Conservation (phyloP, 2,113 vertebrate species). For the Anolis sagrei region DNA sequence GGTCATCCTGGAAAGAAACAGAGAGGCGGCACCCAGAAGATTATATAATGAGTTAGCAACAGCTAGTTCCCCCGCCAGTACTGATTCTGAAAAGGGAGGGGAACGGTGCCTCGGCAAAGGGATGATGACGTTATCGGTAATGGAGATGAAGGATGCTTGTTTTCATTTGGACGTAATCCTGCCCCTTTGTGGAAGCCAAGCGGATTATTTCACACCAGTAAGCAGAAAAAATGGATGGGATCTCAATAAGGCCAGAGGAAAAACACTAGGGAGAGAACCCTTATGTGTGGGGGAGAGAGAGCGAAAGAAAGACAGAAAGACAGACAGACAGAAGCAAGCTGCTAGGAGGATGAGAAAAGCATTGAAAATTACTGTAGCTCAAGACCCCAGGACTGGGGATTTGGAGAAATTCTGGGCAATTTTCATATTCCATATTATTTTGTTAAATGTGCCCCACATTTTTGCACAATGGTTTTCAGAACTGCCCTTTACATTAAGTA, state of each 20-base stretch:
- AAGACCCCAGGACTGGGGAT: neutral
- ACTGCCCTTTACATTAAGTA: neutral
- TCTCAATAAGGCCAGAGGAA: neutral
- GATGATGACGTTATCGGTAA: neutral
- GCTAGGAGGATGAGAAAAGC: neutral
- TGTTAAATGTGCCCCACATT: too few relatives aligned
- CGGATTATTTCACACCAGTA: constrained; percentile 20
- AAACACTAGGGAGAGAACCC: neutral
- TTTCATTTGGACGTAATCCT: constrained; percentile 21
- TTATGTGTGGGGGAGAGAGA: too few relatives aligned
- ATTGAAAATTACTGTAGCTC: neutral
- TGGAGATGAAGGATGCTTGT: neutral
- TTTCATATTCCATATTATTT: neutral
- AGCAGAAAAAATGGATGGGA: neutral
- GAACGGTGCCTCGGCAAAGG: neutral
- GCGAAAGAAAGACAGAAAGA: neutral
- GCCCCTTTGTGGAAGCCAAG: constrained; percentile 9
- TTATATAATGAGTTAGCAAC: neutral
- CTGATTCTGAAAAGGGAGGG: neutral
- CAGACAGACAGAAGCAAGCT: neutral
- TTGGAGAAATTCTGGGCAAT: neutral
- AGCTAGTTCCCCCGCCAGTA: neutral
- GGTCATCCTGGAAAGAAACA: neutral
- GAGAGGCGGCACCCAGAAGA: neutral
- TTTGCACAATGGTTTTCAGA: neutral